phyloP scores from a whole-genome alignment of 1,140 invertebrate species.

The Homarus americanus region DNA sequence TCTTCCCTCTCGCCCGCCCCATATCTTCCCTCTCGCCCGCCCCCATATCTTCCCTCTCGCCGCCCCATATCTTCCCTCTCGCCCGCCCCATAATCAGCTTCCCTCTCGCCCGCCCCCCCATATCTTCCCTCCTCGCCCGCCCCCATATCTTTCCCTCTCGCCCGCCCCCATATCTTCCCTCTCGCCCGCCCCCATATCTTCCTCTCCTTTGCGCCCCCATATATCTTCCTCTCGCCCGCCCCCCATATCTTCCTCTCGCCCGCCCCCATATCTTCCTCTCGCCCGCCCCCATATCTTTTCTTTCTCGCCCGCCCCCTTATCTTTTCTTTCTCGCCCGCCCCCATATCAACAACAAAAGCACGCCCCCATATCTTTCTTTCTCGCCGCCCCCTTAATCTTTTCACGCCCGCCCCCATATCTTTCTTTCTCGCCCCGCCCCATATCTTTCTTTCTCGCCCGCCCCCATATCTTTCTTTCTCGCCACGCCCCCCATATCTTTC shows the following conservation, averaged over 20 bases:
- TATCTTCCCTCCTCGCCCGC: not conserved
- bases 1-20: no score
- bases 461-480: not conserved
- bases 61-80: no score
- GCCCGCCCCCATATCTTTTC: not conserved
- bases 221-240: not conserved
- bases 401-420: no score
- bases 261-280: not conserved
- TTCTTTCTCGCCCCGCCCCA: no score
- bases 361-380: no score
- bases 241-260: not conserved
- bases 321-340: no score
- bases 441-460: not conserved
- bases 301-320: not conserved
- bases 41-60: no score
- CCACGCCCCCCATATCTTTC: not conserved
- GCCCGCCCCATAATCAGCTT: no score
- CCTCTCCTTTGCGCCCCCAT: not conserved
- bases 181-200: not conserved
- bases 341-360: no score
- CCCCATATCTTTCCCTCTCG: not conserved
- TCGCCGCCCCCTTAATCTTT: no score
- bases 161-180: not conserved
- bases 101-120: no score
- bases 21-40: no score